Base-by-base conservation (phyloP, 2,113 vertebrate genomes). In the Ramphastos sulfuratus region DNA sequence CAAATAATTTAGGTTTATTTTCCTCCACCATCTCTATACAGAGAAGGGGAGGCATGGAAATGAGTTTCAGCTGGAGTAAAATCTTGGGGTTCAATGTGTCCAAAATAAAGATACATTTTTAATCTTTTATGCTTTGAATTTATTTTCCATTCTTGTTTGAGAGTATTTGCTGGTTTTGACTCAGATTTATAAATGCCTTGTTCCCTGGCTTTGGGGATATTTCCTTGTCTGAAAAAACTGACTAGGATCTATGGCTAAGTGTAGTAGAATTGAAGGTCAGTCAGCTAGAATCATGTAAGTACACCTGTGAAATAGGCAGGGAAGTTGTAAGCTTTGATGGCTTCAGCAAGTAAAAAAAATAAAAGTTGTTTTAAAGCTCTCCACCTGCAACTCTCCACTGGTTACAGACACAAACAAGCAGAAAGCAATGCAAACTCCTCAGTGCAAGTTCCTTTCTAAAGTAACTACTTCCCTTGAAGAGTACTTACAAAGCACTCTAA, bases 41-140 rank as follows among this genome's bases (percentile, higher is more conserved):
- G 67, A 94, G 64, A 85, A 70, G 24, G 12, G 59, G 46, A 91
- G n/a, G 60, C 72, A 39, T 35, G 50, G 28, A 87, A 95, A 96
- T 96, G 64, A 91, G 27, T 94, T 91, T 95, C 92, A 95, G 75
- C 82, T 91, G 90, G 59, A 76, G 11, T 73, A 52, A 94, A 94
- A 87, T 85, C 82, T 92, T 85, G 60, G 75, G 21, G 18, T 74
- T 94, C 87, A 79, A 70, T 70, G 21, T 64, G 55, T 63, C 52
- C 79, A 92, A 79, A 89, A 69, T 65, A 65, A 5, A 82, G 56
- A 91, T 71, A 91, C 4, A 35, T 46, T 85, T 94, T 85, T 59
- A 77, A 18, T 82, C 35, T 77, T 87, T 59, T 30, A 61, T 46
- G 10, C 27, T 35, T 61, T 8, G 3, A 60, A 56, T 85, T 71